A percentile compares a stretch with the other conserved stretches of the same genome.
Conservation (phyloP, 2,797 vertebrate species). For the Chromobotia macracanthus region DNA sequence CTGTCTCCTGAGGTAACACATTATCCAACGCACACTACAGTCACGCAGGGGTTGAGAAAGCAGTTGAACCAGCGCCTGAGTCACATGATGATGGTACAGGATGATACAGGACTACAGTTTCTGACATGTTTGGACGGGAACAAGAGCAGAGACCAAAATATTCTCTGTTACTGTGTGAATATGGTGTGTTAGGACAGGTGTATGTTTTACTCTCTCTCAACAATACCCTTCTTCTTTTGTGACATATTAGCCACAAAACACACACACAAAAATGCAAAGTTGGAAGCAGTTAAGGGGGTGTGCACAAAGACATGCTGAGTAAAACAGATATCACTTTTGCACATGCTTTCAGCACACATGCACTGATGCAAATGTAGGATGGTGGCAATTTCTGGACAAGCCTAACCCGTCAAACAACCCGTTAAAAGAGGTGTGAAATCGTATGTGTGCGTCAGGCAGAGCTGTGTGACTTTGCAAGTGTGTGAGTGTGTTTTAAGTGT, state of each 20-base stretch:
- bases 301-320: slow-evolving; percentile 20
- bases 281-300: background rate
- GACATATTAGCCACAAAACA: slow-evolving; percentile 49
- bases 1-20: background rate
- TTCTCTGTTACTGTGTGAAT: slow-evolving; percentile 62
- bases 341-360: slow-evolving; percentile 8
- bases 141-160: slow-evolving; percentile 50
- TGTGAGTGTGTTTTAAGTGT: background rate
- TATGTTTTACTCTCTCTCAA: slow-evolving; percentile 59
- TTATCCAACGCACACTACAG: background rate
- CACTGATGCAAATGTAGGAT: slow-evolving; percentile 32
- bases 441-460: slow-evolving; percentile 4
- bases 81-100: background rate
- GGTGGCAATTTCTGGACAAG: slow-evolving; percentile 1
- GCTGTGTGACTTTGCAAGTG: too few relatives aligned
- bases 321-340: slow-evolving; percentile 31
- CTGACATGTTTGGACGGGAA: slow-evolving; percentile 26
- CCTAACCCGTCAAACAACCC: slow-evolving; percentile 29
- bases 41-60: background rate
- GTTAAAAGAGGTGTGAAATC: slow-evolving; percentile 25
- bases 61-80: background rate
- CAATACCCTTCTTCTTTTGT: slow-evolving; percentile 41
- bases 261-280: slow-evolving; percentile 56
- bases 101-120: background rate
- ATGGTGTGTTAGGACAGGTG: slow-evolving; percentile 64